Conservation (phyloP, 2,797 vertebrate genomes). For the Galago senegalensis region DNA sequence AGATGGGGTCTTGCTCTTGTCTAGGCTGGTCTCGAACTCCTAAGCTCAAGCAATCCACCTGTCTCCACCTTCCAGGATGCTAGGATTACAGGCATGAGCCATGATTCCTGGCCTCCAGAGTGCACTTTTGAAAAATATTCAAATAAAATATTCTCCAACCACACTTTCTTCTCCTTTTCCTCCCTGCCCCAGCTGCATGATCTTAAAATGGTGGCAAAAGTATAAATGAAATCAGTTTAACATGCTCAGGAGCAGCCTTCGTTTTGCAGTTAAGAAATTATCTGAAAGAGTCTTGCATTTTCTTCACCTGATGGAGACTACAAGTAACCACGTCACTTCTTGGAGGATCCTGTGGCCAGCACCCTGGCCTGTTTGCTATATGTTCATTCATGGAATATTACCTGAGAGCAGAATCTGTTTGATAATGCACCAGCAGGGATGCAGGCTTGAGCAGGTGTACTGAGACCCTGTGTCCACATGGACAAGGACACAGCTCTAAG, state of each 20-base stretch:
- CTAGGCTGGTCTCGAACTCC: too few species aligned
- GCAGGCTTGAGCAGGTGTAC: not conserved
- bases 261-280: not conserved
- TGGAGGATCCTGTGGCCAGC: not conserved
- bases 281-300: not conserved
- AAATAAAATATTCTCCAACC: not conserved
- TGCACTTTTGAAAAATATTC: not conserved
- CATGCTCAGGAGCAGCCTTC: not conserved
- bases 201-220: too few species aligned
- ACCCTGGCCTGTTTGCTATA: not conserved
- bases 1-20: too few species aligned
- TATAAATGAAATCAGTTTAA: not conserved
- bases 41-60: too few species aligned
- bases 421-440: accelerated
- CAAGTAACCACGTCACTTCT: not conserved
- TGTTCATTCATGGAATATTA: not conserved
- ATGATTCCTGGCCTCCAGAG: not conserved
- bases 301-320: not conserved
- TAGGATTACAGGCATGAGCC: too few species aligned
- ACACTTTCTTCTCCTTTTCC: not conserved
- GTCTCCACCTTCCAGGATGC: too few species aligned
- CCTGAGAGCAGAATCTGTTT: not conserved
- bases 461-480: accelerated
- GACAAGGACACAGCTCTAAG: accelerated
- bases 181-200: not conserved